phyloP scores from a whole-genome alignment of 2,797 vertebrate species.

The Betta splendens region DNA sequence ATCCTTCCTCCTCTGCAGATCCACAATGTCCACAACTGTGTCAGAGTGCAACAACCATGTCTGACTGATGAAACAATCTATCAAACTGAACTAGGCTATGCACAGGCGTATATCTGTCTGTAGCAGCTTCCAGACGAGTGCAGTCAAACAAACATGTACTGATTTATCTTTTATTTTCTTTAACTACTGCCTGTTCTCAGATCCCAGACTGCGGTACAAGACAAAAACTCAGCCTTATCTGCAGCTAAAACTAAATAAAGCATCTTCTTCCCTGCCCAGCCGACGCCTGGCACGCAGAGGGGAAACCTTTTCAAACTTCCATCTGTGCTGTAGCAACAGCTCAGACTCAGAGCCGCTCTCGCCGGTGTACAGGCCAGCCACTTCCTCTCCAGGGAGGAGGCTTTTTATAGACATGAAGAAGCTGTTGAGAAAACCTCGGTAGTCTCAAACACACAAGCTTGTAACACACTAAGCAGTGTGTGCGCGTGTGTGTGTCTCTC shows the following conservation, averaged over 20 bases:
- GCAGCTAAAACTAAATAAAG: background rate
- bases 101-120: no score
- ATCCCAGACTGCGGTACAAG: no score
- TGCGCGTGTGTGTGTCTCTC: slow-evolving; percentile 10
- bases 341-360: slow-evolving; percentile 25
- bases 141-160: no score
- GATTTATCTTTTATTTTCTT: no score
- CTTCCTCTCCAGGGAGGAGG: slow-evolving; percentile 62
- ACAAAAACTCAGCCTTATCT: background rate
- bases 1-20: no score
- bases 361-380: slow-evolving; percentile 41
- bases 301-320: slow-evolving; percentile 24
- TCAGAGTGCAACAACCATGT: no score
- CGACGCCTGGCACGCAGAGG: slow-evolving; percentile 1
- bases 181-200: no score
- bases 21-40: no score
- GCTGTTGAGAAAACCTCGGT: slow-evolving; percentile 51
- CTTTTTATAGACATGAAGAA: slow-evolving; percentile 62
- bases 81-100: no score
- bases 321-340: slow-evolving; percentile 19
- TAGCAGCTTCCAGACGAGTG: no score
- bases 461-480: slow-evolving; percentile 30
- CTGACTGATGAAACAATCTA: no score
- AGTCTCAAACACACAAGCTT: slow-evolving; percentile 14
- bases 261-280: slow-evolving; percentile 7